phyloP scores from a whole-genome alignment of 2,888 invertebrate genomes.

The Frankliniella intonsa region DNA sequence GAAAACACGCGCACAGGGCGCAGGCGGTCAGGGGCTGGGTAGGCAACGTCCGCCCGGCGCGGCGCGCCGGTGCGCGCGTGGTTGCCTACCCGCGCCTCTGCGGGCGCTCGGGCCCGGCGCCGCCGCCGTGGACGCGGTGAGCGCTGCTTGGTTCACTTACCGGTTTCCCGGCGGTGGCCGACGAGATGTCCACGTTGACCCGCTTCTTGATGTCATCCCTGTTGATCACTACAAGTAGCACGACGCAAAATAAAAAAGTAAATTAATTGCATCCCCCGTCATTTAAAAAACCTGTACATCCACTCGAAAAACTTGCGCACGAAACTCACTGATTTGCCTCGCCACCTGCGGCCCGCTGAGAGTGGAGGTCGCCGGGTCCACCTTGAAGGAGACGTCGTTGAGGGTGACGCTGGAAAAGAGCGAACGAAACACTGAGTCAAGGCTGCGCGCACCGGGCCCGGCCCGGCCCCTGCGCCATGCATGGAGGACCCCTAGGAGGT shows the following conservation, averaged over 20 bases:
- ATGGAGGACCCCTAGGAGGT: not conserved
- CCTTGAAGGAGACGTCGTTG: constrained; percentile 73
- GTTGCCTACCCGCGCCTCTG: constrained; percentile 6
- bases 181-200: constrained; percentile 64
- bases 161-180: constrained; percentile 75
- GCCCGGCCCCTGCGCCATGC: not conserved
- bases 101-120: not conserved
- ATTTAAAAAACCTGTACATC: not conserved
- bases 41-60: not conserved
- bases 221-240: constrained; percentile 51
- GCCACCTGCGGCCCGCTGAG: constrained; percentile 65
- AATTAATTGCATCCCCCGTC: not conserved
- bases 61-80: not conserved
- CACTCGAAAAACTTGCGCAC: not conserved
- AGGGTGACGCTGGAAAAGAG: constrained; percentile 60
- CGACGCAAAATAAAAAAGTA: constrained; percentile 27
- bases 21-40: not conserved
- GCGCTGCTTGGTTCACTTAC: constrained; percentile 49
- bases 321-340: constrained; percentile 56
- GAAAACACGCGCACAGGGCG: not conserved
- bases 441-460: not conserved
- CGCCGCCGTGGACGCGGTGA: not conserved
- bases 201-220: constrained; percentile 61
- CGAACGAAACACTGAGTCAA: not conserved
- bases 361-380: constrained; percentile 59